Base-by-base conservation (phyloP, 2,888 invertebrate species). In the Taenaris catops region DNA sequence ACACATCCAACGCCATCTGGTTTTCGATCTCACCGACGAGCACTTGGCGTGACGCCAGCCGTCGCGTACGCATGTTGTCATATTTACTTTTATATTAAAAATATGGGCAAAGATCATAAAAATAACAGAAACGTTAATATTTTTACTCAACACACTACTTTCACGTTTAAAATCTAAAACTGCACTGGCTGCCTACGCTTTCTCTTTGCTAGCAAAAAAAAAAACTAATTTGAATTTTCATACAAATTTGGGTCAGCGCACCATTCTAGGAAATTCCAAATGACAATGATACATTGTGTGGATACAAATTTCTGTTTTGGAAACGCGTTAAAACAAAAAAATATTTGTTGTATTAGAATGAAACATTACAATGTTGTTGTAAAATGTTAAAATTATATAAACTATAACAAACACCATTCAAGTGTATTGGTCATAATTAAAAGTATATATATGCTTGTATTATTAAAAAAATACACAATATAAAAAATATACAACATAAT, bases 221-320 rank as follows among this genome's bases (percentile, higher is more conserved):
- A 81, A 84, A 81, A 71, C 69, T 76, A 56, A 81, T 86, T 86
- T 86, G 73, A 83, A 86, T 86, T 73, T 74, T 67, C 52, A 72
- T 70, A 67, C 67, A 74, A 75, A 80, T 78, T 67, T 80, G 73
- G 78, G 72, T 66, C 74, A 75, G 47, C 46, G 43, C 43, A 55
- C 53, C 58, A 61, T 79, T 80, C 80, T 68, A 52, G 53, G 80
- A 79, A 79, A 42, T 50, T 51, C 42, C 5, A 14, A 14, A 4
- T 14, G 3, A 2, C 4, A 14, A 3, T 14, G 14, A 2, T 14
- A 3, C 4, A 14, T 14, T 14, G 14, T 14, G 14, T 14, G n/a
- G n/a, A n/a, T n/a, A n/a, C n/a, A n/a, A n/a, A n/a, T n/a, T n/a
- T n/a, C n/a, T n/a, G n/a, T n/a, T n/a, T n/a, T n/a, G n/a, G n/a